These are phyloP conservation scores for Coelopa pilipes DNA, from an alignment of 2,888 invertebrate species.

Conservation along the genomic window DNA sequence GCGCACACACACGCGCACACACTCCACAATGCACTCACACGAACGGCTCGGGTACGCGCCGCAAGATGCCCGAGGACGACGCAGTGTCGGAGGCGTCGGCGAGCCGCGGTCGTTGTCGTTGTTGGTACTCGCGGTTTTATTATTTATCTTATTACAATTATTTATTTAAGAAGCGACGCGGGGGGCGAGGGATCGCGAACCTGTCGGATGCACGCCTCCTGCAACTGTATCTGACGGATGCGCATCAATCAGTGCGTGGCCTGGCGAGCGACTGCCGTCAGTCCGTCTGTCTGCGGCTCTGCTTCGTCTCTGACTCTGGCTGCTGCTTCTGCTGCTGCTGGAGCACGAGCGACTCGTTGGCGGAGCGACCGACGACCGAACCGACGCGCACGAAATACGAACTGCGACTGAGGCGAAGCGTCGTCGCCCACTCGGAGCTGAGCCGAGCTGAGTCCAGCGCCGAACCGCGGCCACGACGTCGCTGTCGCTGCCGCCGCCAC, in stretches of 20 bases:
- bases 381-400: conserved; percentile 37
- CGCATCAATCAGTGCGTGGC: conserved; percentile 49
- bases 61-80: too few relatives aligned
- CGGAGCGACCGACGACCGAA: conserved; percentile 28
- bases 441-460: conserved; percentile 6
- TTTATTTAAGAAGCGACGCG: too few relatives aligned
- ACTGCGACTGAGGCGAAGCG: conserved; percentile 37
- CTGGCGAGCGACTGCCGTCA: not conserved
- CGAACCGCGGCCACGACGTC: conserved; percentile 15
- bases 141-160: too few relatives aligned
- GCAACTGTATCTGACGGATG: conserved; percentile 50
- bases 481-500: conserved; percentile 14
- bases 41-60: too few relatives aligned
- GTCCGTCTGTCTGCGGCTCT: not conserved
- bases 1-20: conserved; percentile 28
- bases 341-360: conserved; percentile 28
- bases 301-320: not conserved
- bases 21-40: not conserved
- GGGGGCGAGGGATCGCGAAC: conserved; percentile 6
- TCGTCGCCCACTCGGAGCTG: not conserved
- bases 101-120: not conserved
- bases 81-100: too few relatives aligned
- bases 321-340: not conserved
- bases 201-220: conserved; percentile 42
- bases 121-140: conserved; percentile 4